Base-by-base conservation (phyloP, 2,113 vertebrate genomes). In the Mesocricetus auratus region DNA sequence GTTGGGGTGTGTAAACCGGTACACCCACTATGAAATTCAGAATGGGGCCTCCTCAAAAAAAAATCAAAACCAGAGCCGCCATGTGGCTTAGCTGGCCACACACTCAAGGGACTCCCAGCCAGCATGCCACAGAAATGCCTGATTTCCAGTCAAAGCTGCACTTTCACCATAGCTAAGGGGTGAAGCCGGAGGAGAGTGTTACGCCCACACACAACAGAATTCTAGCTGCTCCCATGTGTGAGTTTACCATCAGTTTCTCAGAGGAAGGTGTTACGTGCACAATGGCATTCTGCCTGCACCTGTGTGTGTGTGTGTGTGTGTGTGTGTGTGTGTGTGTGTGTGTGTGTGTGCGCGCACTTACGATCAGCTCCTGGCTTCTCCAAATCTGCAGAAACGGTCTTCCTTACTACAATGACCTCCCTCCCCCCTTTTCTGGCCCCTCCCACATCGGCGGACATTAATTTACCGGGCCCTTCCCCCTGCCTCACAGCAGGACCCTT, bases 181-280 rank as follows among this genome's bases (percentile, higher is more conserved):
- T 8, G 3, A 86, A 69, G 33, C 42, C 62, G 50, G 62, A 36
- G 7, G 53, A 22, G 47, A 7, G 21, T 22, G 33, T 56, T 36
- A 15, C 7, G 33, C 6, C 2, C 45, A 33, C 42, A 3, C 45
- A 33, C 42, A 42, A 31, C 6, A 2, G 75, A 7, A 53, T 50
- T 15, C 13, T 79, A 29, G 19, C 12, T 78, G 96, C 89, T 78
- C 66, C 90, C 96, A 89, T 96, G 71, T 93, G 95, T 95, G 75
- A 68, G 91, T 96, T 71, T 16, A 12, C 45, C 15, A 62, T 71
- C 77, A n/a, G n/a, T 73, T 45, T 94, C 33, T n/a, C n/a, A n/a
- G n/a, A n/a, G n/a, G n/a, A n/a, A n/a, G n/a, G n/a, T n/a, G n/a
- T n/a, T n/a, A n/a, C n/a, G n/a, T n/a, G n/a, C n/a, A n/a, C n/a